Evolutionary conservation across 2,888 invertebrate species (phyloP), one percentile per base, ranked within the genome.

Genomic region (Coecobrya sp.): DNA sequence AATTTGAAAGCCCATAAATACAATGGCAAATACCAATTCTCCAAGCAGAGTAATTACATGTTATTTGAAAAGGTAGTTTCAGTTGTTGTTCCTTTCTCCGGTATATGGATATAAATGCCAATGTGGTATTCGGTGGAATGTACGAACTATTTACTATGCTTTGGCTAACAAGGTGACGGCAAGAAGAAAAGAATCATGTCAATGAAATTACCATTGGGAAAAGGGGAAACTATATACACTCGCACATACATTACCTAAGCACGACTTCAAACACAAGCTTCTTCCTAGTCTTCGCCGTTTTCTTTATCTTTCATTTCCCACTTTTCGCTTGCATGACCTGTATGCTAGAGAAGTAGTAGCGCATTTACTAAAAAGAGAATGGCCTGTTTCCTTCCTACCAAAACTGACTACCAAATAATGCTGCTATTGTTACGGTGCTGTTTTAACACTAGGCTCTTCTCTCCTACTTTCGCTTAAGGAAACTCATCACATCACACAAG

Each of bases 141-240:
- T 1, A 62, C 36, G 13, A 84, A 62, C 5, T 42, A 19, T 13
- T 2, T 30, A 36, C 19, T 79, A 68, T 68, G 0, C 36, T 52
- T 30, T 25, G 3, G 49, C 30, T 68, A 89, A 84, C 89, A 84
- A 89, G 84, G 84, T 89, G 89, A 89, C 84, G 73, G 82, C 16
- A 30, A 59, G 45, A 79, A 79, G 52, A 76, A 62, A 79, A 62
- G 36, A 73, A 90, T 76, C 76, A 86, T 82, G 86, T 82, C 73
- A 82, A 81, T 91, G 86, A 82, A 91, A 91, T 91, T 91, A 82
- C 91, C 91, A 91, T 36, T 42, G 91, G 86, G 91, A 91, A 42
- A n/a, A 85, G 55, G 25, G n/a, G 8, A 73, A 42, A 42, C 5
- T 16, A 79, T 13, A 52, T 19, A 79, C 8, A 27, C 68, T 36